These are phyloP conservation scores for Otus sunia DNA, from an alignment of 2,113 vertebrate genomes.

Conservation along the genomic window DNA sequence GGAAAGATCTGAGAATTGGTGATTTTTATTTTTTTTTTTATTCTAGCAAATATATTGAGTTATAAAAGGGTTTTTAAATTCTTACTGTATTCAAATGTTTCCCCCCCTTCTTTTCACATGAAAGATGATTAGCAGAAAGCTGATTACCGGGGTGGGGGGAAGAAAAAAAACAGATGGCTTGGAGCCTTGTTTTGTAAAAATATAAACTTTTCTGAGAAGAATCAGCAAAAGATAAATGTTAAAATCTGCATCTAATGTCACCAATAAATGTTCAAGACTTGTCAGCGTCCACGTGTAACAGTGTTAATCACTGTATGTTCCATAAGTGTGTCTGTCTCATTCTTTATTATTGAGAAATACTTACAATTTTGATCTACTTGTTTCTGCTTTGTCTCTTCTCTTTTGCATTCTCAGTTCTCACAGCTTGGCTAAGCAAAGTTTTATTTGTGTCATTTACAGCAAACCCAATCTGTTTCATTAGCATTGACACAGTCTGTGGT, in stretches of 20 bases:
- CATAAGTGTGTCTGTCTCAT: background rate
- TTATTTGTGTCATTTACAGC: background rate
- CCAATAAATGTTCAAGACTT: background rate
- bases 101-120: background rate
- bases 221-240: background rate
- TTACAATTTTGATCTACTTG: background rate
- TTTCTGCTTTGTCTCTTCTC: background rate
- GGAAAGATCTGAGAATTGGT: background rate
- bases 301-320: background rate
- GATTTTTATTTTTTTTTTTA: background rate
- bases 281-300: background rate
- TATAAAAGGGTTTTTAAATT: background rate
- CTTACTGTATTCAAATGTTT: background rate
- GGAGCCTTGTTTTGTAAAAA: background rate
- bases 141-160: background rate
- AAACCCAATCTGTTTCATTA: conserved; percentile 14
- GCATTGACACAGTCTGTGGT: background rate
- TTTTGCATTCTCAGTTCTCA: background rate
- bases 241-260: background rate
- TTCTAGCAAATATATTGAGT: background rate
- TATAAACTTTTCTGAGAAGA: background rate
- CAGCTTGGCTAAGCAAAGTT: background rate
- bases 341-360: background rate
- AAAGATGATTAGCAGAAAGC: background rate
- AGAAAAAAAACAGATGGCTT: background rate